Base-by-base conservation (phyloP, 2,888 invertebrate species). In the Tenodera sinensis region DNA sequence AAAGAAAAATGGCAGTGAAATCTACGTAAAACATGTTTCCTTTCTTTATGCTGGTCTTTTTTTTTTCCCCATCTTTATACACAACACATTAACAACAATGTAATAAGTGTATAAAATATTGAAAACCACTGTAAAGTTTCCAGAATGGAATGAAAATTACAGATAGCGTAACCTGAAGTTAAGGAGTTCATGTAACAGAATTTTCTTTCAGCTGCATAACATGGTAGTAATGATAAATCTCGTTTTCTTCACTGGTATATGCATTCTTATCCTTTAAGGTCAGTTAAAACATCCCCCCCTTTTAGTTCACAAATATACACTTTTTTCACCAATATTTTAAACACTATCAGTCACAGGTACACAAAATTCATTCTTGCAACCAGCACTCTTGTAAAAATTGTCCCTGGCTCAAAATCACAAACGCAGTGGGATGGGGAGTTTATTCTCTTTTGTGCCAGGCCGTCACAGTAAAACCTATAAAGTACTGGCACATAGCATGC, bases 1-100 rank as follows among this genome's bases (percentile, higher is more conserved):
- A 87, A 87, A 71, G 54, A 71, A 85, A 87, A 87, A 87, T 87
- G 87, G 87, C 87, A 87, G 87, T 87, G 87, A 83, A 81, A 82
- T n/a, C 30, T 81, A 82, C 83, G 83, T 83, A 34, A 34, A 86
- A 87, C 30, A 25, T 34, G 87, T 27, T 54, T 27, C 54, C 54
- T 71, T 71, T 71, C 54, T 71, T 71, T 6, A 71, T 71, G 20
- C 54, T 71, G 54, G 54, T 71, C 54, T 71, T 25, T 71, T 71
- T 71, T 54, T 28, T 82, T 27, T 28, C 54, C 42, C 42, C 9
- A 34, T 87, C 83, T 34, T 30, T 34, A 34, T 87, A 20, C 30
- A 82, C n/a, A 87, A 34, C 27, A 87, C 34, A 87, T 34, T 7
- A 87, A 87, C 42, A 71, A 86, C 28, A 87, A 81, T 81, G 28